Base-by-base conservation (phyloP, 2,888 invertebrate genomes). In the Aproaerema taeniolella region DNA sequence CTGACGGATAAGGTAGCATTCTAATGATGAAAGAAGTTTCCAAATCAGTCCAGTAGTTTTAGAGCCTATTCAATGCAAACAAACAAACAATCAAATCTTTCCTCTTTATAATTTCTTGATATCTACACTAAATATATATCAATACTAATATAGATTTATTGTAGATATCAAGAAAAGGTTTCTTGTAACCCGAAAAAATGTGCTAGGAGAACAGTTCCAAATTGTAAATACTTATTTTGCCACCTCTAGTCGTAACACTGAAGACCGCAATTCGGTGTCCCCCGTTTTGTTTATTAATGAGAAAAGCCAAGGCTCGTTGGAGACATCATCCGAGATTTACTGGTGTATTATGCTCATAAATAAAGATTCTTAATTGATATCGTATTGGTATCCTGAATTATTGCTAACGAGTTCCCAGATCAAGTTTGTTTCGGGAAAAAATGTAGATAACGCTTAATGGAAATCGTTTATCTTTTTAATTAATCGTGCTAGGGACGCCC, bases 271-370 rank as follows among this genome's bases (percentile, higher is more conserved):
- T 32, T 41, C 11, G 14, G 38, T 32, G 36, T 26, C 46, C 42
- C 38, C 42, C 39, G 44, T 47, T 58, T 64, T 64, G 60, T 59
- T 60, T 66, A 42, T 42, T 42, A 68, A 67, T 65, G 65, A 66
- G 60, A 53, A 51, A 47, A 47, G 49, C 50, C 52, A 58, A 50
- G 55, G 51, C 46, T 52, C 52, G 53, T 47, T 52, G 55, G 60
- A 61, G 62, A 66, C 62, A 58, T 53, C 57, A 61, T 58, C 61
- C 58, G 53, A 68, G 72, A 76, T 73, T 75, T 74, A 73, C 66
- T 62, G 67, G 67, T 54, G 62, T 63, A 65, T 69, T 60, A 60
- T 53, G 43, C 58, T 64, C 64, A 70, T 70, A 67, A 71, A 74
- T 71, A 69, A 67, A 70, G 58, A 67, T 67, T 49, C 59, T 20